These are phyloP conservation scores for Sorex fumeus DNA, from an alignment of 2,113 vertebrate species.

Conservation along the genomic window DNA sequence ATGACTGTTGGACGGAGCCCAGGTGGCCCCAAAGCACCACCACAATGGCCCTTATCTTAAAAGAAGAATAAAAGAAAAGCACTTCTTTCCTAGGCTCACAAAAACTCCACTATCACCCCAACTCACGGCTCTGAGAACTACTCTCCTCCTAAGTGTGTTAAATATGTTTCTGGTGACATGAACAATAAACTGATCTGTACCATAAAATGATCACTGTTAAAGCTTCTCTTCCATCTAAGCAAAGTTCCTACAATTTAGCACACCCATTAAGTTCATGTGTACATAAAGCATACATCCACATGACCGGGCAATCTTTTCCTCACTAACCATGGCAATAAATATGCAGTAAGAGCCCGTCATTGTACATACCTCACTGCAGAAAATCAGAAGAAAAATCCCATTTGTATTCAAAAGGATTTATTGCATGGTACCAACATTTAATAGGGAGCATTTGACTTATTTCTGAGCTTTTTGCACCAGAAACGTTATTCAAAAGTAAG, in stretches of 20 bases:
- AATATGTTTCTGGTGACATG: not conserved
- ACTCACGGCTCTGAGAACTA: not conserved
- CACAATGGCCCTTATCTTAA: too few relatives aligned
- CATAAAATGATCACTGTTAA: constrained; percentile 23
- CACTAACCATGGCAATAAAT: constrained; percentile 61
- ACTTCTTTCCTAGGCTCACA: not conserved
- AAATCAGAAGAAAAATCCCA: constrained; percentile 68
- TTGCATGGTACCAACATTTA: constrained; percentile 57
- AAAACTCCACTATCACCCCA: not conserved
- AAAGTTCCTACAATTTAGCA: constrained; percentile 29
- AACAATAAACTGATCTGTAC: constrained; percentile 53
- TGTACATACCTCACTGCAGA: constrained; percentile 5
- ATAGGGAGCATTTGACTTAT: constrained; percentile 48
- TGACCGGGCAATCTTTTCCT: constrained; percentile 60
- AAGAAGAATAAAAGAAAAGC: too few relatives aligned
- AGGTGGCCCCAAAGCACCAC: too few relatives aligned
- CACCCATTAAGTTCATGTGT: not conserved
- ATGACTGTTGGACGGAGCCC: too few relatives aligned
- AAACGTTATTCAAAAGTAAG: constrained; percentile 73
- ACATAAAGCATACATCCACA: constrained; percentile 62
- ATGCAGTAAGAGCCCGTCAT: constrained; percentile 39
- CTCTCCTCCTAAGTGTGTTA: not conserved
- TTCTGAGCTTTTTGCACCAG: constrained; percentile 72
- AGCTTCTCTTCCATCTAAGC: constrained; percentile 45
- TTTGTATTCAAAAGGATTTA: constrained; percentile 76